These are phyloP conservation scores for Melanotaenia duboulayi DNA, from an alignment of 2,113 vertebrate species.

Conservation along the genomic window DNA sequence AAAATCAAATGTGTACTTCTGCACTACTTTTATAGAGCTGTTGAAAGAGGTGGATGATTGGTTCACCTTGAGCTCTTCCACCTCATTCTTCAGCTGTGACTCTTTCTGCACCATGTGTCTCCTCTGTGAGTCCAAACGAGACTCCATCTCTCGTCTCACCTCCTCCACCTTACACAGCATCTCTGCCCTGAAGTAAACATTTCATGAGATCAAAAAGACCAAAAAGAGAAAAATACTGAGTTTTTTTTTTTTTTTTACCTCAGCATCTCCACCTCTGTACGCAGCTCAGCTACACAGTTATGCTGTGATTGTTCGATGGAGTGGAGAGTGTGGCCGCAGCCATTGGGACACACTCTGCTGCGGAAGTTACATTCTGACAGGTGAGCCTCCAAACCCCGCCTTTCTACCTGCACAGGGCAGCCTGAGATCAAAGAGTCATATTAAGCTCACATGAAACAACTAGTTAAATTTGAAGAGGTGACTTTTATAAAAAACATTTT, in stretches of 20 bases:
- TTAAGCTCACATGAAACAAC: not conserved
- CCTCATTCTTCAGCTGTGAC: conserved; percentile 87
- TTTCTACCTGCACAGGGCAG: conserved; percentile 84
- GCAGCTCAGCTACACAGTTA: conserved; percentile 88
- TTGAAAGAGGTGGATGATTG: not conserved
- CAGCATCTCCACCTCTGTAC: conserved; percentile 87
- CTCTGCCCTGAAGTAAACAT: conserved; percentile 80
- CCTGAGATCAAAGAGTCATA: conserved; percentile 69
- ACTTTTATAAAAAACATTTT: not conserved
- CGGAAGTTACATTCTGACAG: conserved; percentile 85
- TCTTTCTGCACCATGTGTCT: conserved; percentile 94
- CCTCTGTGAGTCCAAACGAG: conserved; percentile 90
- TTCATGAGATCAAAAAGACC: not conserved
- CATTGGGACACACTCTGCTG: conserved; percentile 85
- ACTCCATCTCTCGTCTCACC: conserved; percentile 91
- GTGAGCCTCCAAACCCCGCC: conserved; percentile 84
- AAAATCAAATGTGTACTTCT: not conserved
- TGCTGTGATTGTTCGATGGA: conserved; percentile 84
- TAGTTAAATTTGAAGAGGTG: too few species aligned
- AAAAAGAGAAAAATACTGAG: not conserved
- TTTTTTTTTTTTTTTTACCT: conserved; percentile 73
- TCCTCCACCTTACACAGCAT: conserved; percentile 90
- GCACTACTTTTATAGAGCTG: not conserved
- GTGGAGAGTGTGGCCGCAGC: conserved; percentile 85
- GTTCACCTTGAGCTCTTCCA: conserved; percentile 90